Percentiles rank a stretch among this genome's conserved stretches.
Conservation (phyloP, 1,140 invertebrate genomes). For the Doryteuthis pealeii region DNA sequence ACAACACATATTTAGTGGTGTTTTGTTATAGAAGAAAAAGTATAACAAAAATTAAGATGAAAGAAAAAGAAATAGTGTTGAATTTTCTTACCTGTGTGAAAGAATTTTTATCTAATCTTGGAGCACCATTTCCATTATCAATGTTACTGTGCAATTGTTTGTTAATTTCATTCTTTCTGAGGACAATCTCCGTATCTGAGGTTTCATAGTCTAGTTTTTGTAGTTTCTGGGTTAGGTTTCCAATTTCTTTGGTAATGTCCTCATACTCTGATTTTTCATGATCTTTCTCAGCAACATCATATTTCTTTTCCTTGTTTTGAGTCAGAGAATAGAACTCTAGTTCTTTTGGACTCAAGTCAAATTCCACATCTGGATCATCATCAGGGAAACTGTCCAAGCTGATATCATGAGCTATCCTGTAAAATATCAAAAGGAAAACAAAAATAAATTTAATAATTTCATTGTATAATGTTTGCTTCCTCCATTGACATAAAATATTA, state of each 20-base stretch:
- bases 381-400: constrained; percentile 8
- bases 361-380: constrained; percentile 1
- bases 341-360: constrained; percentile 4
- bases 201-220: background rate
- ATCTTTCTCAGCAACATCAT: constrained; percentile 4
- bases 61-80: too few species aligned
- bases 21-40: too few species aligned
- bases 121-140: background rate
- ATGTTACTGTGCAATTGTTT: constrained; percentile 5
- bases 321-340: background rate
- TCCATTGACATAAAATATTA: background rate
- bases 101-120: too few species aligned
- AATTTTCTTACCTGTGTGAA: too few species aligned
- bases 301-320: background rate
- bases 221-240: background rate
- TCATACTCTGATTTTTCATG: background rate
- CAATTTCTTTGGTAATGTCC: constrained; percentile 5
- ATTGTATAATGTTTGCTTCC: background rate
- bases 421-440: background rate
- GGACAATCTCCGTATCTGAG: background rate
- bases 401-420: background rate
- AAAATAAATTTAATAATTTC: background rate
- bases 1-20: too few species aligned
- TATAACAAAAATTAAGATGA: too few species aligned
- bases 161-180: background rate